Conservation (phyloP, 2,113 vertebrate genomes). For the Alethe diademata region DNA sequence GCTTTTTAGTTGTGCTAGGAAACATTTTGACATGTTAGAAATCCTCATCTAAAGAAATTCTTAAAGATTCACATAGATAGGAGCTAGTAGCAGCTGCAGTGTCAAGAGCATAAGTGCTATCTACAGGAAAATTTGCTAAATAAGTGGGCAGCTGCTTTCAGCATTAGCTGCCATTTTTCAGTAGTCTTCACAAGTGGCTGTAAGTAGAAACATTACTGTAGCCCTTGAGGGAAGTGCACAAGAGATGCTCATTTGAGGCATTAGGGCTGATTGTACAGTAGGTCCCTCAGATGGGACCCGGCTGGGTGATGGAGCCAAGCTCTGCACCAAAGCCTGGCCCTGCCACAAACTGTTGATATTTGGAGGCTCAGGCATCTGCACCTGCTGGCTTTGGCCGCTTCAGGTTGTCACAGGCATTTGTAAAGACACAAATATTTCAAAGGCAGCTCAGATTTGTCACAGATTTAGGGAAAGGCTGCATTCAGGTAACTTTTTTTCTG, state of each 20-base stretch:
- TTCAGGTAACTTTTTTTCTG: background rate
- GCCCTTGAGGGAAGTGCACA: slow-evolving; percentile 7
- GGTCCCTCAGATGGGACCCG: background rate
- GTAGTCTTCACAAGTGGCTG: slow-evolving; percentile 1
- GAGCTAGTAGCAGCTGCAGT: background rate
- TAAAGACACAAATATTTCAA: background rate
- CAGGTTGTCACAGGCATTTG: background rate
- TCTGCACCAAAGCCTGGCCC: background rate
- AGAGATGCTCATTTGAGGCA: slow-evolving; percentile 6
- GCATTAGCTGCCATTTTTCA: slow-evolving; percentile 40
- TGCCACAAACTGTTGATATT: background rate
- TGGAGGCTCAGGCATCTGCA: rapidly evolving
- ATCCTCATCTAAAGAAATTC: slow-evolving; percentile 5
- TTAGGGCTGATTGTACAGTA: background rate
- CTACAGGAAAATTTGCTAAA: slow-evolving; percentile 31
- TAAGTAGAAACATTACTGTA: slow-evolving; percentile 21
- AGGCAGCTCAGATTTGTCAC: background rate
- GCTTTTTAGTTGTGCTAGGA: background rate
- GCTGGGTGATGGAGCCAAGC: background rate
- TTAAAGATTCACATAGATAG: background rate
- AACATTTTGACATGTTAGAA: background rate
- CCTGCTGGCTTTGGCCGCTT: background rate
- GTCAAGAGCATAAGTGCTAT: slow-evolving; percentile 15
- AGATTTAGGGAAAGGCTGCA: background rate
- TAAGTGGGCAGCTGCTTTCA: slow-evolving; percentile 31